A percentile compares a stretch with the other conserved stretches of the same genome.
phyloP scores from a whole-genome alignment of 2,113 vertebrate species.

The Petrocephalus zakoni region DNA sequence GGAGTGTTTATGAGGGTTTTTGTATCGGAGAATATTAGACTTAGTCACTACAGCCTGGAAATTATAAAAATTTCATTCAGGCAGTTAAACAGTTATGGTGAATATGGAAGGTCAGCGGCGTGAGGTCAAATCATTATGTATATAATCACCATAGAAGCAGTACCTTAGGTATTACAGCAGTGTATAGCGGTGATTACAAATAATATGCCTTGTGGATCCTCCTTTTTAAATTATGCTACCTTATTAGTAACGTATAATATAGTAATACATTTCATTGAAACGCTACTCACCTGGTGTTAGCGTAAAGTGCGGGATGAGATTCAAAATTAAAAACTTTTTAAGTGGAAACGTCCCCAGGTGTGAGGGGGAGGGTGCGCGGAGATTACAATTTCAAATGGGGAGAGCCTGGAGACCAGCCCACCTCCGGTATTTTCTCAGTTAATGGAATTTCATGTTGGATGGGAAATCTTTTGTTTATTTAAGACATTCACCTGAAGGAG shows the following conservation, averaged over 20 bases:
- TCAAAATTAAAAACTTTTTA: conserved; percentile 23
- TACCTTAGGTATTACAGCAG: background rate
- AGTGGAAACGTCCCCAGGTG: conserved; percentile 8
- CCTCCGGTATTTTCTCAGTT: conserved; percentile 24
- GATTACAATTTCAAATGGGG: conserved; percentile 29
- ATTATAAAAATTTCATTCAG: background rate
- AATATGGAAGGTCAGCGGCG: background rate
- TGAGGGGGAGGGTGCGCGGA: background rate
- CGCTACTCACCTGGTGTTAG: background rate
- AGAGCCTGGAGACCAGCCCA: conserved; percentile 23
- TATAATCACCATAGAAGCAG: background rate
- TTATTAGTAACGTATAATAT: background rate
- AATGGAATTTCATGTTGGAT: conserved; percentile 32
- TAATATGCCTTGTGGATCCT: background rate
- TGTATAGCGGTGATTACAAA: background rate
- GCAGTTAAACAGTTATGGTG: background rate
- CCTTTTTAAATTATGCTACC: background rate
- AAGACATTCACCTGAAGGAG: conserved; percentile 28
- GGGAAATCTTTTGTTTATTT: conserved; percentile 28
- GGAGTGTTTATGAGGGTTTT: background rate
- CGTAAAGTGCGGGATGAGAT: conserved; percentile 7
- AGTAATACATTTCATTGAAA: conserved; percentile 16
- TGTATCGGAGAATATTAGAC: background rate
- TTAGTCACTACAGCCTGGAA: background rate
- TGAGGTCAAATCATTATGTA: background rate